phyloP scores from a whole-genome alignment of 35 echinoderm and acorn worm genomes.

The Ophioderma brevispina region DNA sequence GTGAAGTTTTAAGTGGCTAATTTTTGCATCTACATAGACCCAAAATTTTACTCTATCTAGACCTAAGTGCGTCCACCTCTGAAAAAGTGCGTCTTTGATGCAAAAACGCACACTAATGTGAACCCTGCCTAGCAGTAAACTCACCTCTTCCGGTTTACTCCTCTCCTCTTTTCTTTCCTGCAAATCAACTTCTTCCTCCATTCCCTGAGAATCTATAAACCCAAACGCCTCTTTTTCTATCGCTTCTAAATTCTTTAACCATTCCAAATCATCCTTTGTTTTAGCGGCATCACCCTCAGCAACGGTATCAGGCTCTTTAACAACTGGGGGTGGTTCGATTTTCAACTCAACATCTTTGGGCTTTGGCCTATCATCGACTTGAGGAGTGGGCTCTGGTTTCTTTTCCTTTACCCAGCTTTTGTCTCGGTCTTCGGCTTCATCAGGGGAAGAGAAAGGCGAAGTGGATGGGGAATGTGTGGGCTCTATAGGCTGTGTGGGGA shows the following conservation, averaged over 20 bases:
- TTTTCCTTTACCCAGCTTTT: not conserved
- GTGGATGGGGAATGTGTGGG: not conserved
- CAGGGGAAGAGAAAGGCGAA: not conserved
- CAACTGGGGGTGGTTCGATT: not conserved
- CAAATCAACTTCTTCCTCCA: too few relatives aligned
- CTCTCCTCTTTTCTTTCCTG: too few relatives aligned
- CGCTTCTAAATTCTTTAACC: not conserved
- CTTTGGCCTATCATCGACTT: too few relatives aligned
- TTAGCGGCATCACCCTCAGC: not conserved
- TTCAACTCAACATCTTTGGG: not conserved
- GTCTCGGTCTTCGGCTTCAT: not conserved
- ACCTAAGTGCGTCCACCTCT: too few relatives aligned
- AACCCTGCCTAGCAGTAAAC: too few relatives aligned
- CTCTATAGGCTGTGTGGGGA: not conserved
- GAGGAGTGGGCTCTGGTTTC: not conserved
- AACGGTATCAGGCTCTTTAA: not conserved
- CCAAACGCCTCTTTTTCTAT: conserved; percentile 1
- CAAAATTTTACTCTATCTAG: too few relatives aligned
- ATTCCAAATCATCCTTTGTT: not conserved
- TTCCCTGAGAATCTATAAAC: not conserved
- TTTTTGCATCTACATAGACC: too few relatives aligned
- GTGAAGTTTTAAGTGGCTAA: too few relatives aligned
- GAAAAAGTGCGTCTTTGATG: too few relatives aligned
- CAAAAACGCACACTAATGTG: too few relatives aligned
- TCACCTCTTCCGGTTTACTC: too few relatives aligned